Conservation (phyloP, 2,888 invertebrate species). For the Pterostichus madidus region DNA sequence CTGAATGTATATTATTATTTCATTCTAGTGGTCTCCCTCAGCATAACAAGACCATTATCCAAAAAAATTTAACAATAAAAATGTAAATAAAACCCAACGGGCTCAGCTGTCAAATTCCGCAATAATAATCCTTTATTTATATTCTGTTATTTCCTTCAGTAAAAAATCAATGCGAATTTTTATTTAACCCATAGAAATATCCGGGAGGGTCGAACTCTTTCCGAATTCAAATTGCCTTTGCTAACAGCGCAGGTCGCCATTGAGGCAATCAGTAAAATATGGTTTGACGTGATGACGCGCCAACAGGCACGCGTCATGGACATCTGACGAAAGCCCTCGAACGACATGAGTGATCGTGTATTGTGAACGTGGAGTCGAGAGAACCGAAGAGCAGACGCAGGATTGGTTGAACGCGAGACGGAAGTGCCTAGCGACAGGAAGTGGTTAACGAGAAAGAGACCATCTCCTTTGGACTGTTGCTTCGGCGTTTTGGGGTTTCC, state of each 20-base stretch:
- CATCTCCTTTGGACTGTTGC: constrained; percentile 29
- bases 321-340: constrained; percentile 50
- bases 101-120: constrained; percentile 43
- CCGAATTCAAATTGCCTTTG: background rate
- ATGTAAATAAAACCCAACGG: constrained; percentile 42
- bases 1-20: constrained; percentile 27
- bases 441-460: constrained; percentile 52
- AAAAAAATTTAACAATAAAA: constrained; percentile 34
- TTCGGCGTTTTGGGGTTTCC: constrained; percentile 9
- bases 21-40: constrained; percentile 8
- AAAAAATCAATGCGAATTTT: constrained; percentile 4
- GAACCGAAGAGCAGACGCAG: background rate
- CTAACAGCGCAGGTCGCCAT: background rate
- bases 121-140: constrained; percentile 55
- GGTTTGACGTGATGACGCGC: constrained; percentile 35
- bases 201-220: no score
- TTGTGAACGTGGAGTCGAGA: constrained; percentile 31
- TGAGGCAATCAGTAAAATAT: constrained; percentile 38
- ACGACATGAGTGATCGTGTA: constrained; percentile 48
- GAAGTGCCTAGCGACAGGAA: constrained; percentile 53
- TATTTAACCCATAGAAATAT: background rate
- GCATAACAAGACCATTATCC: constrained; percentile 42
- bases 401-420: constrained; percentile 23
- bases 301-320: constrained; percentile 25
- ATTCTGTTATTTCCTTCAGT: background rate